Evolutionary conservation across 1,140 invertebrate species (phyloP), one percentile per base, ranked within the genome.

Genomic region (Ectropis grisescens): DNA sequence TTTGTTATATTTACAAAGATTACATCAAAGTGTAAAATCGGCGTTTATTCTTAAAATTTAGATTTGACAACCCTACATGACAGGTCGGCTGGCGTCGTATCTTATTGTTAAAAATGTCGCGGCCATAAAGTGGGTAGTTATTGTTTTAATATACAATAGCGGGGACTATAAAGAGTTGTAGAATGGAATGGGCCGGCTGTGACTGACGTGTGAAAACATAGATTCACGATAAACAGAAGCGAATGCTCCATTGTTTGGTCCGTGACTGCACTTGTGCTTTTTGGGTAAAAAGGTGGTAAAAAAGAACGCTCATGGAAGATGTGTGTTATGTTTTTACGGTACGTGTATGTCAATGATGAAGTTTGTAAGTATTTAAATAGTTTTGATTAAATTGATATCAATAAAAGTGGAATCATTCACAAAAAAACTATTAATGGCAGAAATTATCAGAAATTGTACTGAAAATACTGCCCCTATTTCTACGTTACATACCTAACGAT

Each of bases 81-180:
- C 38, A 29, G 24, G 24, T 26, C 19, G 9, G 19, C 4, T 5
- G 26, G 28, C 19, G 34, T 12, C 27, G 33, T 38, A 29, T 57
- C 65, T 70, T 68, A 70, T 64, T 65, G 55, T 76, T 59, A 68
- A 72, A 58, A 66, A 55, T 48, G 71, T 70, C 66, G 37, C 37
- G 48, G 57, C 41, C 58, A 59, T 70, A 67, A 69, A 64, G n/a
- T 64, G 62, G 47, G 47, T 41, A 33, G 51, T 61, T 74, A 78
- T 78, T 78, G 70, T 78, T 70, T 61, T 30, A 66, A 78, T 74
- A 75, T 71, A 78, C 72, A 78, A 78, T 74, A 47, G 61, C 27
- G 47, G 44, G 37, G 47, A 66, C 56, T 58, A 66, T 66, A 65
- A 74, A 61, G 46, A 47, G 44, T 32, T 41, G 52, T 50, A 51